phyloP scores from a whole-genome alignment of 2,797 vertebrate genomes.

The Aphelocoma californica region DNA sequence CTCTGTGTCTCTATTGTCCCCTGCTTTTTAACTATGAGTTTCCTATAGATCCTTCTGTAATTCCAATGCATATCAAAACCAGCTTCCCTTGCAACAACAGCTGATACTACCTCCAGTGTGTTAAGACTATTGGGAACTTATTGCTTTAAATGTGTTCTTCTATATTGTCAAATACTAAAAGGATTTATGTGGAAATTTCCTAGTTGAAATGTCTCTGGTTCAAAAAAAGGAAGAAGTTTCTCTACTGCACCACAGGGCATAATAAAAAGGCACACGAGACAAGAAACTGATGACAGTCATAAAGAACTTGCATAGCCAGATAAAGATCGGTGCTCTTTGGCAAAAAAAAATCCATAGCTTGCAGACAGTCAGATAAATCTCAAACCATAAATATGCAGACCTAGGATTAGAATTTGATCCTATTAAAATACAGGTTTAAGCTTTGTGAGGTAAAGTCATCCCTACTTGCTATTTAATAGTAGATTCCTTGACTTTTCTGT shows the following conservation, averaged over 20 bases:
- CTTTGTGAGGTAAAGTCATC: neutral
- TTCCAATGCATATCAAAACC: neutral
- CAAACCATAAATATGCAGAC: neutral
- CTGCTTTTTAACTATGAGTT: neutral
- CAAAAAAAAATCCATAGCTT: slow-evolving; percentile 13
- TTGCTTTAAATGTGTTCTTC: neutral
- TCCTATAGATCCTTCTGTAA: neutral
- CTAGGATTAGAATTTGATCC: neutral
- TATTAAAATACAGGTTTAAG: neutral
- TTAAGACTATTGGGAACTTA: neutral
- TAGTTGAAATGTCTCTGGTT: neutral
- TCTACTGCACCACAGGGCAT: neutral
- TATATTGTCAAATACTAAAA: neutral
- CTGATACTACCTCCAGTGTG: neutral
- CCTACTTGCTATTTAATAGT: neutral
- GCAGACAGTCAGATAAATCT: neutral
- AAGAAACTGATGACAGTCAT: slow-evolving; percentile 15
- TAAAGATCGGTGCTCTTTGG: neutral
- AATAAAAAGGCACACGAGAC: neutral
- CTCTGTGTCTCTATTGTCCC: neutral
- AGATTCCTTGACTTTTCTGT: neutral
- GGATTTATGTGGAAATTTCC: neutral
- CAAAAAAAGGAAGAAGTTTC: neutral
- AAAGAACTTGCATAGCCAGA: neutral
- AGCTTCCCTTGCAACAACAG: neutral